Evolutionary conservation across 1,140 invertebrate genomes (phyloP).

Genomic region (Anagrus nilaparvatae): DNA sequence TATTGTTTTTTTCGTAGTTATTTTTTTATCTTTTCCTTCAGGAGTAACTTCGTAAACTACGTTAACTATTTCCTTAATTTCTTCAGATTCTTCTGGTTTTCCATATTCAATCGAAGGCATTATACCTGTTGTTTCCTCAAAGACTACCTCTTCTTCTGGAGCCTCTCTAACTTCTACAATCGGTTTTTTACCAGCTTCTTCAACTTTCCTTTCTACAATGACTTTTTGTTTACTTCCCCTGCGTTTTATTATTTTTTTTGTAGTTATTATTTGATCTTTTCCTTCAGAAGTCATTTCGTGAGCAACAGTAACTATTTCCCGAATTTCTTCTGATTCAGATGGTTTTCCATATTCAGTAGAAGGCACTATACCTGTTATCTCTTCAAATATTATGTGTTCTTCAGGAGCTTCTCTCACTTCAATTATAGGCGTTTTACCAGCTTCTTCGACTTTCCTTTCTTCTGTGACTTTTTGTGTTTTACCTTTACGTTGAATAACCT

Average conservation of each 20-base stretch:
- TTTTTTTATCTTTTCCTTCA: slow-evolving; percentile 29
- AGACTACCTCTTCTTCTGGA: slow-evolving; percentile 10
- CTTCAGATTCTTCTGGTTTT: slow-evolving; percentile 10
- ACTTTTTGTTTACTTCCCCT: slow-evolving; percentile 24
- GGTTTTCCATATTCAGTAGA: slow-evolving; percentile 6
- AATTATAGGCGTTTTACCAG: slow-evolving; percentile 24
- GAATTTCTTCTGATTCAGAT: slow-evolving; percentile 16
- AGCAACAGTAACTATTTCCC: slow-evolving; percentile 22
- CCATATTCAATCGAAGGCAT: background rate
- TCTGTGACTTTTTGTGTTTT: slow-evolving; percentile 25
- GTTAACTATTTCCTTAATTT: too few relatives aligned
- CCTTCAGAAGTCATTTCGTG: slow-evolving; percentile 26
- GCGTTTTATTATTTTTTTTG: slow-evolving; percentile 26
- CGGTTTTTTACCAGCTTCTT: slow-evolving; percentile 22
- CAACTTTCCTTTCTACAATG: slow-evolving; percentile 30
- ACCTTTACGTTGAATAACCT: slow-evolving; percentile 26
- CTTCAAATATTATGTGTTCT: slow-evolving; percentile 1
- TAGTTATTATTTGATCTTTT: too few relatives aligned
- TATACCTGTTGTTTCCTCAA: slow-evolving; percentile 5
- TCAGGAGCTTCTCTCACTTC: slow-evolving; percentile 21
- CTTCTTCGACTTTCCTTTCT: slow-evolving; percentile 29
- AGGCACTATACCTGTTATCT: too few relatives aligned
- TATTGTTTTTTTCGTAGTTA: too few relatives aligned
- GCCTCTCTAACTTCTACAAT: slow-evolving; percentile 5
- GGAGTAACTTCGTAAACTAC: slow-evolving; percentile 14